Percentiles rank a stretch among this genome's conserved stretches.
phyloP scores from a whole-genome alignment of 2,888 invertebrate genomes.

The Diabrotica balteata region DNA sequence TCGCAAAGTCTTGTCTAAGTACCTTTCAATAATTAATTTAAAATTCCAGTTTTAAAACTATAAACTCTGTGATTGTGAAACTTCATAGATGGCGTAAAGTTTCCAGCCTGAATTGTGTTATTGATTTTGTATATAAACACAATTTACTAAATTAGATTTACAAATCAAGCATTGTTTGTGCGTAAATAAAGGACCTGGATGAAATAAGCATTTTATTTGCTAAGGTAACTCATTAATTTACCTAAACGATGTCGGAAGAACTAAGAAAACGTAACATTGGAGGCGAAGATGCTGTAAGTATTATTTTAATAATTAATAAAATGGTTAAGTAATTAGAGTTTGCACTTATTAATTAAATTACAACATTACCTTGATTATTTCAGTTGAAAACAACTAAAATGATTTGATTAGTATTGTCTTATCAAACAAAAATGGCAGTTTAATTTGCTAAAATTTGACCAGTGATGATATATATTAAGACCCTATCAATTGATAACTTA shows the following conservation, averaged over 20 bases:
- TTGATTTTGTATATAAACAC: slow-evolving; percentile 37
- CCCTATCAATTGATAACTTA: too few relatives aligned
- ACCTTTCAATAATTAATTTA: neutral
- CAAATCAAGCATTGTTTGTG: slow-evolving; percentile 22
- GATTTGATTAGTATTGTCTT: too few relatives aligned
- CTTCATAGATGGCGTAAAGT: slow-evolving; percentile 37
- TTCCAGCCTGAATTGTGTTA: slow-evolving; percentile 32
- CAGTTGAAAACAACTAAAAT: too few relatives aligned
- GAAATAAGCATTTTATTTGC: neutral
- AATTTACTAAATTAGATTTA: slow-evolving; percentile 34
- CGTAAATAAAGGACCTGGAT: neutral
- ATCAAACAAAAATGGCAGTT: too few relatives aligned
- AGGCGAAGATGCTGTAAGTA: slow-evolving; percentile 36
- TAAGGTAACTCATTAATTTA: slow-evolving; percentile 1
- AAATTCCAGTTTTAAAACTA: neutral
- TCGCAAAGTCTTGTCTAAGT: neutral
- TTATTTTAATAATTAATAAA: neutral
- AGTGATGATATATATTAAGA: too few relatives aligned
- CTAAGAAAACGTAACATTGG: slow-evolving; percentile 31
- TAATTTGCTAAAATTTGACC: too few relatives aligned
- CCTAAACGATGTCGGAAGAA: slow-evolving; percentile 30
- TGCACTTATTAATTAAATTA: too few relatives aligned
- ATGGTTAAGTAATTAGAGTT: too few relatives aligned
- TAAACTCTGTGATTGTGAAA: slow-evolving; percentile 7
- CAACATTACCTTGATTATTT: too few relatives aligned